Evolutionary conservation across 2,797 vertebrate species (phyloP), one percentile per base, ranked within the genome.

Genomic region (Falco rusticolus): DNA sequence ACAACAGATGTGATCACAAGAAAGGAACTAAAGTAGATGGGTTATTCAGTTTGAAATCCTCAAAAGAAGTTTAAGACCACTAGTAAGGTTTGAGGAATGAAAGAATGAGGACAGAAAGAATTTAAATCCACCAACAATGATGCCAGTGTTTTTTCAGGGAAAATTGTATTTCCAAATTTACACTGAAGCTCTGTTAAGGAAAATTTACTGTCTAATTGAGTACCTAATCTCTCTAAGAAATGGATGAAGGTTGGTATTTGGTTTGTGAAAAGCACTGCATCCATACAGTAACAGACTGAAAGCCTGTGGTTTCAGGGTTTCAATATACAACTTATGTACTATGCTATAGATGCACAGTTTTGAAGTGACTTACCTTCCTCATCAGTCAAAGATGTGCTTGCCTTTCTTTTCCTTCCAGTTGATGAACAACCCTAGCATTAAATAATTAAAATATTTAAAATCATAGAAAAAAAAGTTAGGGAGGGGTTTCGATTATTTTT

Each of bases 391-490:
- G 98, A 98, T 0, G 91, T 96, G 97, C 98, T 98, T 77, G 97
- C 97, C 97, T 99, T 99, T 95, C 99, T 98, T 96, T 99, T 99
- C 89, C 97, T 98, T 79, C 97, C 82, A 95, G 95, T 97, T 84
- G 96, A 95, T 19, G 88, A 93, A 22, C 64, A 56, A 63, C 98
- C 98, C 98, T 99, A 88, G 54, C 51, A 94, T 90, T 68, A 89
- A 80, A 85, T 61, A 92, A 95, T 77, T 41, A 48, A 43, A 91
- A 93, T n/a, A 65, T 26, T 79, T 71, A 53, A 90, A 86, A 80
- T 29, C 26, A 51, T 0, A 78, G 26, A 57, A 78, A 71, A 54
- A 25, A 68, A 61, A 87, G 33, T 33, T 51, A 72, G 6, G 11
- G 19, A 48, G 13, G 1, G 16, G 24, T 51, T 31, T 41, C 63